Base-by-base conservation (phyloP, 1,140 invertebrate genomes). In the Stegodyphus dumicola region DNA sequence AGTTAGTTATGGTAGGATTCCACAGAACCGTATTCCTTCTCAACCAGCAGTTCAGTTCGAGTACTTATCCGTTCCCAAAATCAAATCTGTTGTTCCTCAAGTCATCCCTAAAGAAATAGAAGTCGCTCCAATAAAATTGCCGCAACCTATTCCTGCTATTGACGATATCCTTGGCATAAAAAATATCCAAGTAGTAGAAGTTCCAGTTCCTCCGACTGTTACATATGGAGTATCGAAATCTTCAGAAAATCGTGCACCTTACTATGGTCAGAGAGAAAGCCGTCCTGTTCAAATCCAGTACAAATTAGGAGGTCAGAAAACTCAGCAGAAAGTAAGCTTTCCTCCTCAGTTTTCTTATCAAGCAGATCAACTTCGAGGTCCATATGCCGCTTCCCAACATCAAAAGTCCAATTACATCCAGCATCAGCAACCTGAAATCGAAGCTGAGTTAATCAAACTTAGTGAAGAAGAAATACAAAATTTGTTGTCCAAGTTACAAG, bases 391-490 rank as follows among this genome's bases (percentile, higher is more conserved):
- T 51, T 33, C 33, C 10, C 48, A 33, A 11, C 70, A 33, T 6
- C 18, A 7, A 71, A 48, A 71, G 49, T 71, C 65, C 17, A 67
- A 51, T 51, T 71, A 48, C 49, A 33, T 33, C 7, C 70, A 71
- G 48, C 69, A 67, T 15, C 17, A 11, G n/a, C 74, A 86, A 53
- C 84, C 73, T 17, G 18, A 73, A 13, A 71, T 86, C n/a, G 84
- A 77, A 49, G 84, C 84, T 73, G 84, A 86, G n/a, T 10, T 86
- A 5, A 54, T 86, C 15, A 86, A 77, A 52, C n/a, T 86, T 52
- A 65, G 67, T 17, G 84, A 86, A 10, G 53, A 86, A 15, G 67
- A 77, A 51, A 11, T 86, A 6, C 66, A 86, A 48, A 11, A 65
- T 33, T 54, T 86, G 6, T n/a, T 86, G 48, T 53, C 54, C 9